Base-by-base conservation (phyloP, 2,888 invertebrate species). In the Acrobasis suavella region DNA sequence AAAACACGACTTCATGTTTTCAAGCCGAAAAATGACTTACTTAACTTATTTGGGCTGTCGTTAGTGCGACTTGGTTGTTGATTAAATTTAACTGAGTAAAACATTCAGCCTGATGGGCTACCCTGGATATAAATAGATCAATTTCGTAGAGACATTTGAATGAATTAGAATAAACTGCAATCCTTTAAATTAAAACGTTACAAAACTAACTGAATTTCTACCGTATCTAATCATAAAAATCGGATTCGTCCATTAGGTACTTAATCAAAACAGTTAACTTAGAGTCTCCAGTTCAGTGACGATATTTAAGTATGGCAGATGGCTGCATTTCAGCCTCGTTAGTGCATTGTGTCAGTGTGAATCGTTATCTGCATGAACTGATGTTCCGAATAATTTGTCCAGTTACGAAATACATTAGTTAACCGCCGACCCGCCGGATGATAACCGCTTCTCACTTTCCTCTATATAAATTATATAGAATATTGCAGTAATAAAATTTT, bases 261-360 rank as follows among this genome's bases (percentile, higher is more conserved):
- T 7, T 32, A 52, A 52, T n/a, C 16, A 50, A 59, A 50, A 50
- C 50, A 22, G 50, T 17, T 14, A 42, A 17, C 12, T n/a, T 14
- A 49, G 42, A 60, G 16, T 52, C 50, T 60, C 6, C 6, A 46
- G 42, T 42, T 7, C n/a, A 14, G 6, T 14, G 14, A 14, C 14
- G 12, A 46, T n/a, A 2, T 46, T 14, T 3, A 12, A 74, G 70
- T 76, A 68, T 78, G 81, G 76, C 79, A 80, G 82, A 81, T 83
- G 72, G 76, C 68, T 77, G 81, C 74, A 81, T 80, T 81, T 74
- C 77, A 85, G 76, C 83, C 87, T 76, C 80, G 75, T 81, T 85
- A 76, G 74, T 73, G 72, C 72, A 72, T 79, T 82, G 32, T 32
- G 32, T 32, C 32, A 71, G 67, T 67, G 65, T 80, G 75, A 74